Base-by-base conservation (phyloP, 2,888 invertebrate genomes). In the Standfussiana lucernea region DNA sequence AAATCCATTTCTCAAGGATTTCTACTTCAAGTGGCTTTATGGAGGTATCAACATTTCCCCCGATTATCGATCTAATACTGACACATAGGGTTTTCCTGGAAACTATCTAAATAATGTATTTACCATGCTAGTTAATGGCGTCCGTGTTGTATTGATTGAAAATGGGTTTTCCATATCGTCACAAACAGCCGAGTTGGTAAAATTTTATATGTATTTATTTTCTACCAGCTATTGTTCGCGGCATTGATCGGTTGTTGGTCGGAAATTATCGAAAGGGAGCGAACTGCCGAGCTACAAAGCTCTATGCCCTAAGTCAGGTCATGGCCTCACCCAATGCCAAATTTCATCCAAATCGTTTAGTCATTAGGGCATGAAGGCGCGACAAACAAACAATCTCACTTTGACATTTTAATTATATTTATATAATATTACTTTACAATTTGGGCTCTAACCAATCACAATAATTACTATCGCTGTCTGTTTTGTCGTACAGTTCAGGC, bases 11-110 rank as follows among this genome's bases (percentile, higher is more conserved):
- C 10, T 50, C 8, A 24, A 24, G 50, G 24, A 24, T 0, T 50
- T 8, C 10, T 24, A 47, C 8, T n/a, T 47, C 1, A 3, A 50
- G 10, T 11, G 28, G 56, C 56, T 15, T 15, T 15, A 13, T 15
- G 28, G 15, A 53, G n/a, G 53, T 53, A 53, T 13, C 53, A 53
- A 13, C 15, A 56, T 56, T 28, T 56, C 15, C 56, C n/a, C 56
- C 15, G 28, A 50, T 32, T 56, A 56, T 59, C 28, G 42, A 72
- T 8, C 37, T 24, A 32, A 62, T 18, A 53, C 35, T 64, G 64
- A 61, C 76, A 71, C 75, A 72, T 62, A 21, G 70, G 59, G 35
- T 53, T 79, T 77, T 67, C 71, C 66, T 18, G 21, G 40, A 56
- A 7, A 69, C 35, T 37, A 47, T 24, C 37, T 5, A 28, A 74